A percentile compares a stretch with the other conserved stretches of the same genome.
phyloP scores from a whole-genome alignment of 1,140 invertebrate genomes.

The Rhizoglyphus robini region DNA sequence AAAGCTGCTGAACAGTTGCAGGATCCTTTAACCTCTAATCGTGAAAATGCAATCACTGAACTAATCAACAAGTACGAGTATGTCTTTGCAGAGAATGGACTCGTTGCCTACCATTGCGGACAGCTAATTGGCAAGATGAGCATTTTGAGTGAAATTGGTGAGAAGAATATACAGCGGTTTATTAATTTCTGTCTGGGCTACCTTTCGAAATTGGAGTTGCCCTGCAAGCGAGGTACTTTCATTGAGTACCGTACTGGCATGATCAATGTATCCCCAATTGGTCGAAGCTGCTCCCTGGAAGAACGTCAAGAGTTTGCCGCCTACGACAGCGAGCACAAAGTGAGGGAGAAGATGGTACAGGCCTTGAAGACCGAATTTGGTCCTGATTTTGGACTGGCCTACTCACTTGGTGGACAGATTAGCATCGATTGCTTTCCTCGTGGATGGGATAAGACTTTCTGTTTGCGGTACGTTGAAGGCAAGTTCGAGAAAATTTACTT shows the following conservation, averaged over 20 bases:
- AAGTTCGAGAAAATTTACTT: conserved; percentile 83
- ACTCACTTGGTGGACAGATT: conserved; percentile 84
- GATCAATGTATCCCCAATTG: conserved; percentile 89
- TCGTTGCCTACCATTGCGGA: conserved; percentile 67
- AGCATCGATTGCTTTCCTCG: conserved; percentile 91
- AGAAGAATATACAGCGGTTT: conserved; percentile 73
- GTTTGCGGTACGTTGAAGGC: conserved; percentile 58
- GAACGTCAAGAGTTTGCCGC: conserved; percentile 73
- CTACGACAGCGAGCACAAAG: conserved; percentile 68
- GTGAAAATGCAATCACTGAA: too few species aligned
- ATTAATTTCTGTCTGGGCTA: conserved; percentile 73
- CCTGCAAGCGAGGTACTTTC: conserved; percentile 85
- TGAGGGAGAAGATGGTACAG: conserved; percentile 71
- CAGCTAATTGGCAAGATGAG: conserved; percentile 54
- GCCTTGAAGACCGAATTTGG: conserved; percentile 63
- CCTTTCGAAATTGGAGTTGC: conserved; percentile 66
- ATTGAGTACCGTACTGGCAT: conserved; percentile 87
- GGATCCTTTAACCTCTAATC: too few species aligned
- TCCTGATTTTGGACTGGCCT: conserved; percentile 41
- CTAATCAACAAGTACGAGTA: conserved; percentile 77
- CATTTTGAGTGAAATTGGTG: conserved; percentile 69
- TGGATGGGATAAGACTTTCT: conserved; percentile 98
- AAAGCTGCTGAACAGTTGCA: conserved; percentile 91
- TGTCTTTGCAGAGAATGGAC: conserved; percentile 92
- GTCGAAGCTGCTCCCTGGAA: conserved; percentile 63